Percentiles rank a stretch among this genome's conserved stretches.
Evolutionary conservation across 2,113 vertebrate species (phyloP).

Genomic region (Calidris pygmaea): DNA sequence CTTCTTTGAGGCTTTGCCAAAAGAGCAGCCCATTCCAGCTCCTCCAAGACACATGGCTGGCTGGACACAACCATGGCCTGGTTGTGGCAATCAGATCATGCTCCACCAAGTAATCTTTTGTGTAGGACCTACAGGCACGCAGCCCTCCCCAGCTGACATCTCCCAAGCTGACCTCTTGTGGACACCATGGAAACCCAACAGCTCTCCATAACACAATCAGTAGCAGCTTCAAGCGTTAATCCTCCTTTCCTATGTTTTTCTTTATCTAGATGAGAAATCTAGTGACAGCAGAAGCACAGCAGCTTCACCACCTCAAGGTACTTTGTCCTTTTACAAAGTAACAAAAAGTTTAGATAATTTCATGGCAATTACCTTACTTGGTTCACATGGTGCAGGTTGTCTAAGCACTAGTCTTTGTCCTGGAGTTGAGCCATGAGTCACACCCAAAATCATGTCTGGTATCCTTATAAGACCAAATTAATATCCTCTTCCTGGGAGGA

Average conservation of each 20-base stretch:
- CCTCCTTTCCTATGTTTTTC: not conserved
- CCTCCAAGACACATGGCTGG: not conserved
- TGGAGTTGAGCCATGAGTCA: not conserved
- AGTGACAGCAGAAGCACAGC: not conserved
- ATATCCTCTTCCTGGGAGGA: not conserved
- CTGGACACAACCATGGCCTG: not conserved
- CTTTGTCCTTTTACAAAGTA: not conserved
- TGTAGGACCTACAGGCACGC: not conserved
- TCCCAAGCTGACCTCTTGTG: not conserved
- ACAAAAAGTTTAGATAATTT: not conserved
- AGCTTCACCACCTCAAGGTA: constrained; percentile 22
- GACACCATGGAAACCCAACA: not conserved
- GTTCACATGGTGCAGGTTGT: not conserved
- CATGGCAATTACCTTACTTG: not conserved
- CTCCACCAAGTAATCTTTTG: not conserved
- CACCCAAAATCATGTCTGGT: not conserved
- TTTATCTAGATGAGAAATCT: not conserved
- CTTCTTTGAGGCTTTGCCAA: not conserved
- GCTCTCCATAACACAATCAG: not conserved
- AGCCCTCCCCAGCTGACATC: not conserved
- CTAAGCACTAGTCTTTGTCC: not conserved
- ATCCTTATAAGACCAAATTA: not conserved
- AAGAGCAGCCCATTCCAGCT: not conserved
- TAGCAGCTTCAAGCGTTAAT: not conserved
- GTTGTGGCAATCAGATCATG: not conserved